Evolutionary conservation across 2,113 vertebrate genomes (phyloP).

Genomic region (Forbesichthys papilliferus): DNA sequence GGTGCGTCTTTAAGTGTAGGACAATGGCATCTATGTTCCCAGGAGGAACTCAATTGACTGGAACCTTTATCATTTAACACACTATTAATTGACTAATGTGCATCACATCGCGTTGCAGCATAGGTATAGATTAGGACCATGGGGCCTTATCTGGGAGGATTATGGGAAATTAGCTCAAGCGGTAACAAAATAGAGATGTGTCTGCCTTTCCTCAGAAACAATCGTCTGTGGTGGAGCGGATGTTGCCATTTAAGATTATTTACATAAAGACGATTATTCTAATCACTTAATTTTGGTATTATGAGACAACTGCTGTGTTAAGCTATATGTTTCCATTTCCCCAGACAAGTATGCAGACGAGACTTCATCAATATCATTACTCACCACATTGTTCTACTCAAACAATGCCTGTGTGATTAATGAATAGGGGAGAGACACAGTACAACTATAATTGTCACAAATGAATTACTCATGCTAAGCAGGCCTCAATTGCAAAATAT

Average conservation of each 20-base stretch:
- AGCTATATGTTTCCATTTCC: constrained; percentile 65
- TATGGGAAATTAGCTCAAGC: constrained; percentile 77
- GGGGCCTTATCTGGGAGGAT: constrained; percentile 81
- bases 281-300: constrained; percentile 75
- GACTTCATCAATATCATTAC: constrained; percentile 70
- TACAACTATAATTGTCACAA: constrained; percentile 65
- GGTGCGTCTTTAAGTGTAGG: constrained; percentile 44
- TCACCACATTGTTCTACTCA: constrained; percentile 68
- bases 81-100: constrained; percentile 98
- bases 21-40: constrained; percentile 61
- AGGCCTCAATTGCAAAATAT: constrained; percentile 20
- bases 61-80: constrained; percentile 97
- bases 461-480: constrained; percentile 71
- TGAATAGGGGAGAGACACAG: constrained; percentile 68
- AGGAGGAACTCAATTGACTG: constrained; percentile 89
- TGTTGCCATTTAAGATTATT: constrained; percentile 67
- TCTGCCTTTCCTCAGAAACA: constrained; percentile 51
- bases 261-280: constrained; percentile 75
- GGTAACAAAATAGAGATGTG: constrained; percentile 40
- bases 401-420: constrained; percentile 68
- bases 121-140: constrained; percentile 83
- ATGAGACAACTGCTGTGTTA: constrained; percentile 69
- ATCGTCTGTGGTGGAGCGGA: constrained; percentile 57
- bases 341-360: constrained; percentile 64
- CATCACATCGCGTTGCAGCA: constrained; percentile 79